These are phyloP conservation scores for Sphenopsis melanotis DNA, from an alignment of 2,797 vertebrate species.

Conservation along the genomic window DNA sequence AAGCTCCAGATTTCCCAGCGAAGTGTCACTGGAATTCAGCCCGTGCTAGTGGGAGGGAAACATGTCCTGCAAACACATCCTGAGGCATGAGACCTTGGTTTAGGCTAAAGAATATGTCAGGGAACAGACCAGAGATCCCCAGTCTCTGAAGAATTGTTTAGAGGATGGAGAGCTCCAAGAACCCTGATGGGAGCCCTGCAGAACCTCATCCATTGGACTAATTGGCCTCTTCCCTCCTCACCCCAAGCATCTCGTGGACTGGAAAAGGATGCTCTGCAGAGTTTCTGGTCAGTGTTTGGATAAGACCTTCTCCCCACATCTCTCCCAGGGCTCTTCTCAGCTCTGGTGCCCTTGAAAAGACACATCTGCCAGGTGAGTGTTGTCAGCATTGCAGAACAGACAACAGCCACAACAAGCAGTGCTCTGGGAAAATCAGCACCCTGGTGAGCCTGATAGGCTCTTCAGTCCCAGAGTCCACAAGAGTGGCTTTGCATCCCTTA, in stretches of 20 bases:
- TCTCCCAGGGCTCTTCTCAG: background rate
- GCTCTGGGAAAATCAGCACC: fast-evolving
- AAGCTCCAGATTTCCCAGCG: background rate
- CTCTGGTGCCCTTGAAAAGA: background rate
- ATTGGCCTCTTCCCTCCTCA: background rate
- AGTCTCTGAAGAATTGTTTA: background rate
- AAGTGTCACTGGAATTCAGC: background rate
- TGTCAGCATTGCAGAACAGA: background rate
- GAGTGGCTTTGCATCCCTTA: background rate
- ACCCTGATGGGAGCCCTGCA: background rate
- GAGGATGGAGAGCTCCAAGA: background rate
- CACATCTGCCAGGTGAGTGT: background rate
- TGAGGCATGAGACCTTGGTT: background rate
- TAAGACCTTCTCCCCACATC: background rate
- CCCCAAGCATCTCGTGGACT: background rate
- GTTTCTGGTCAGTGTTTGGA: background rate
- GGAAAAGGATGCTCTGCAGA: background rate
- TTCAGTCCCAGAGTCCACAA: background rate
- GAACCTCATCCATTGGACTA: background rate
- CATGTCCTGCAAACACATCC: background rate
- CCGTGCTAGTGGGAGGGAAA: background rate
- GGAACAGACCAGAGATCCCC: fast-evolving
- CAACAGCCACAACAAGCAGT: background rate
- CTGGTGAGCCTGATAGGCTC: background rate
- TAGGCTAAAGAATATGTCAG: background rate